These are phyloP conservation scores for Vanessa tameamea DNA, from an alignment of 1,140 invertebrate species.

Conservation along the genomic window DNA sequence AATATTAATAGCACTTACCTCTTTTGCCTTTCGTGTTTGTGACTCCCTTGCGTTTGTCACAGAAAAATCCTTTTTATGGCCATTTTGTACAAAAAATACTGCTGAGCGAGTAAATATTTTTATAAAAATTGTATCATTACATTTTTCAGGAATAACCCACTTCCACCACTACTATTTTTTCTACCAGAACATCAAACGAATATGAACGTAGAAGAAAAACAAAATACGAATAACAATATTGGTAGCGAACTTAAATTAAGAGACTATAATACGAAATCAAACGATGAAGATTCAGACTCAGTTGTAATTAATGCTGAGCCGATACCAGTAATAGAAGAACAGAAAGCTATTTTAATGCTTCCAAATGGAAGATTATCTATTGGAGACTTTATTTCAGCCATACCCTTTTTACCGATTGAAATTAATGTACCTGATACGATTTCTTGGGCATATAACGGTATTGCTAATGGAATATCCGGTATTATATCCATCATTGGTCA, in stretches of 20 bases:
- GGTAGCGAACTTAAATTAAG: slow-evolving; percentile 30
- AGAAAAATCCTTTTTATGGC: too few relatives aligned
- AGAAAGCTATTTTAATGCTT: slow-evolving; percentile 51
- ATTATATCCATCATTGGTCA: slow-evolving; percentile 65
- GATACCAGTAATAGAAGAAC: slow-evolving; percentile 32
- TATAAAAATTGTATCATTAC: too few relatives aligned
- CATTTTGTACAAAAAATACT: too few relatives aligned
- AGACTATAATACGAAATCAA: slow-evolving; percentile 33
- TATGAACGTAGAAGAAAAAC: slow-evolving; percentile 17
- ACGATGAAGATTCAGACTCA: slow-evolving; percentile 55
- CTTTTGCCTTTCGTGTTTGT: too few relatives aligned
- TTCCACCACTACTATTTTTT: slow-evolving; percentile 56
- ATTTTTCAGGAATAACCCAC: slow-evolving; percentile 41
- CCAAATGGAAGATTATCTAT: slow-evolving; percentile 60
- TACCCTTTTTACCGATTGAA: slow-evolving; percentile 76
- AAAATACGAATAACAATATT: slow-evolving; percentile 30
- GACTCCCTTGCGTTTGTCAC: too few relatives aligned
- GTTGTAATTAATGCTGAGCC: slow-evolving; percentile 57
- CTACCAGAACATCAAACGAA: slow-evolving; percentile 45
- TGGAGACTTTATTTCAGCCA: slow-evolving; percentile 62
- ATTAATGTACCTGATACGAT: slow-evolving; percentile 78
- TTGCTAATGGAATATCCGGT: slow-evolving; percentile 56
- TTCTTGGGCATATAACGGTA: slow-evolving; percentile 66
- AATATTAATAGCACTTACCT: too few relatives aligned
- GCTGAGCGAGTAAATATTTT: too few relatives aligned